Evolutionary conservation across 1,140 invertebrate species (phyloP), one percentile per base, ranked within the genome.

Genomic region (Cydia amplana): DNA sequence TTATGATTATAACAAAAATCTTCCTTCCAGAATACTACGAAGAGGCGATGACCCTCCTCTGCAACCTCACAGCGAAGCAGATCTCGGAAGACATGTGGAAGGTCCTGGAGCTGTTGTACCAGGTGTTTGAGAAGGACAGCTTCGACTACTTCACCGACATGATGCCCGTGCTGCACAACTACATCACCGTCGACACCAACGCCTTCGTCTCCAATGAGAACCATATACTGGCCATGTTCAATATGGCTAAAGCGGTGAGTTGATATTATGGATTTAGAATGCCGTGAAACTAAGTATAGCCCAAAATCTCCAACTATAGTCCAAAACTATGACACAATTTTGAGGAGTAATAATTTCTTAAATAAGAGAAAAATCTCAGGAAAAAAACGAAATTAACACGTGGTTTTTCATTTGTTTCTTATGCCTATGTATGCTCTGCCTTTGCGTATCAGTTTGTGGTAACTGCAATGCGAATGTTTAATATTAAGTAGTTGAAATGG

Each of bases 151-250:
- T 99, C 88, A 98, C 96, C 63, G 99, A 99, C 83, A 99, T 99
- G 97, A 99, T 99, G 98, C 98, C 99, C 43, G 97, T 98, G 1
- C 94, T 99, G 16, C 98, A 99, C 90, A 99, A 99, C 93, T 99
- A 99, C 89, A 96, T 99, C 32, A 99, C 98, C 1, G 96, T 99
- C 10, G 98, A 99, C 91, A 98, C 98, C 6, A 95, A 96, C 60
- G 97, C 96, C 14, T 99, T 99, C 89, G 93, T 99, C 4, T 96
- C 97, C 0, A 97, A 98, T 90, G 96, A 97, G 85, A 96, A 98
- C 87, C 95, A 98, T 79, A 94, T 99, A 78, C 89, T 98, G 81
- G 97, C 97, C 36, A 96, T 99, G 89, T 98, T 98, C 82, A 97
- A 98, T 80, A 99, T 99, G 97, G 98, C 97, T 85, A 99, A 98